Evolutionary conservation across 2,888 invertebrate species (phyloP), one percentile per base, ranked within the genome.

Genomic region (Philhelius pedissequus): DNA sequence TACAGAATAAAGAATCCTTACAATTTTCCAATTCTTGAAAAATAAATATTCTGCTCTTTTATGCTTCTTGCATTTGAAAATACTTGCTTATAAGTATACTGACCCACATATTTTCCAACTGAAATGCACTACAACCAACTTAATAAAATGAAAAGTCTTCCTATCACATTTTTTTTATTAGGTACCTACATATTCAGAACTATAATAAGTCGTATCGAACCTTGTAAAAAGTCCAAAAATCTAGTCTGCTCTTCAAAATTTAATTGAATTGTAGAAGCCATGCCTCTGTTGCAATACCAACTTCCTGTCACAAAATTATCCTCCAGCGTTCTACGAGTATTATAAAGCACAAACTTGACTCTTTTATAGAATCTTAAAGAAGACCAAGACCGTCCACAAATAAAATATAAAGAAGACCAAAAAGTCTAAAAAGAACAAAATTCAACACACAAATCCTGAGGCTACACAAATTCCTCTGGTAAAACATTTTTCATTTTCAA

Each of bases 191-290:
- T 40, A 2, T 70, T 38, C 22, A 13, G 3, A 38, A 1, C 9
- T 54, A 30, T 7, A 32, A 18, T 56, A 32, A 56, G 7, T 20
- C 32, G 32, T 56, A 32, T 30, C 27, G 15, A 35, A 56, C n/a
- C 35, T 56, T 35, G 13, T 22, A 40, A 38, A 52, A 48, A 48
- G 30, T 62, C 71, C 48, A 69, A 68, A 56, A 56, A 83, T 62
- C 77, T 54, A 73, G 48, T 73, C 40, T n/a, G 15, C 66, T 71
- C 38, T 73, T 48, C 18, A 32, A 58, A 64, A 83, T 78, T 78
- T 83, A 78, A 83, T 83, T 83, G 82, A 83, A 83, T 38, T 20
- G 58, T 52, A 40, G 5, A 54, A 20, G 35, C 82, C 68, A 62
- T 83, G 78, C 74, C 62, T 43, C 40, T 38, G 54, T 27, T 43